These are phyloP conservation scores for Gallinago stenura DNA, from an alignment of 2,797 vertebrate genomes.

Conservation along the genomic window DNA sequence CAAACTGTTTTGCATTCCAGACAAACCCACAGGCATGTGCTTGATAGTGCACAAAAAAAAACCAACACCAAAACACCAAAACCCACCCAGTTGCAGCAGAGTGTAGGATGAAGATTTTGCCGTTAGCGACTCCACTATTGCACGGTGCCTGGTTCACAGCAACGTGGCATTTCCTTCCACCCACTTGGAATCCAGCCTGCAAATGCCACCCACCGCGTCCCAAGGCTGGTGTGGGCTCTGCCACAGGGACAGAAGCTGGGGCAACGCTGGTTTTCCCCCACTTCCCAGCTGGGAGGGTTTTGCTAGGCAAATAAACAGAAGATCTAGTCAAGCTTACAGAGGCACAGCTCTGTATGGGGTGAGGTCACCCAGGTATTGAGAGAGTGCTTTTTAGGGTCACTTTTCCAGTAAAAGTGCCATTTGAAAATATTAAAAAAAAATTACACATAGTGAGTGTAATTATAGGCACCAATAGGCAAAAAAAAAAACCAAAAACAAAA, in stretches of 20 bases:
- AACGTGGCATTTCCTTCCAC: not conserved
- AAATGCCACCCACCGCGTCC: not conserved
- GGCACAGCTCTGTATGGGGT: not conserved
- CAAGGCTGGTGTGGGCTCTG: fast-evolving
- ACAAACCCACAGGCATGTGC: not conserved
- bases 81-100: not conserved
- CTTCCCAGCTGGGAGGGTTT: not conserved
- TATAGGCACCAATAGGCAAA: not conserved
- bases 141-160: not conserved
- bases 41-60: not conserved
- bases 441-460: not conserved
- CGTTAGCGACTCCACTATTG: not conserved
- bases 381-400: not conserved
- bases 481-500: too few relatives aligned
- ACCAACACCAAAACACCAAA: too few relatives aligned
- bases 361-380: not conserved
- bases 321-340: not conserved
- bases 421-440: not conserved
- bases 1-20: not conserved
- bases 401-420: not conserved
- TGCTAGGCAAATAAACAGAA: not conserved
- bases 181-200: not conserved
- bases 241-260: not conserved
- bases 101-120: not conserved
- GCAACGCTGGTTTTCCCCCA: not conserved